A percentile compares a stretch with the other conserved stretches of the same genome.
Conservation (phyloP, 2,113 vertebrate genomes). For the Leucoraja erinaceus region DNA sequence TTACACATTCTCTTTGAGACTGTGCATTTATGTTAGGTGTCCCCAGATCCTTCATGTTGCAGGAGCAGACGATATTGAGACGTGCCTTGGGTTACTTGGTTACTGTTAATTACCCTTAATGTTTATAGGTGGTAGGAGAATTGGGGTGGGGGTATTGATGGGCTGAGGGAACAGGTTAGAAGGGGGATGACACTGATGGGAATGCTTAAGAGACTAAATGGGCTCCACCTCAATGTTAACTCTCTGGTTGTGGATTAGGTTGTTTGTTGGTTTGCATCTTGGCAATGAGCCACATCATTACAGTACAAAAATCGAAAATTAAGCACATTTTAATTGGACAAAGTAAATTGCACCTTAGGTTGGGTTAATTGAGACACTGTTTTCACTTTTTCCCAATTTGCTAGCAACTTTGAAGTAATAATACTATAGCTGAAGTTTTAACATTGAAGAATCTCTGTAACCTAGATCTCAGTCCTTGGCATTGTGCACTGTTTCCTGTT, state of each 20-base stretch:
- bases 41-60: too few species aligned
- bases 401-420: not conserved
- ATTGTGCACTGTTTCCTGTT: not conserved
- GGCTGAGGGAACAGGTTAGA: too few species aligned
- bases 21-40: too few species aligned
- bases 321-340: not conserved
- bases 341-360: not conserved
- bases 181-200: too few species aligned
- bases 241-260: not conserved
- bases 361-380: not conserved
- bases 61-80: too few species aligned
- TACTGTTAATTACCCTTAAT: too few species aligned
- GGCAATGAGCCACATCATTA: not conserved
- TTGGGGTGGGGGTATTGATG: too few species aligned
- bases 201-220: too few species aligned
- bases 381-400: not conserved
- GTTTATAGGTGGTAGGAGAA: too few species aligned
- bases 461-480: not conserved
- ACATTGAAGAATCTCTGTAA: not conserved
- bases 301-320: not conserved
- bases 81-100: too few species aligned
- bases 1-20: too few species aligned
- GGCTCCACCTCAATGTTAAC: too few species aligned
- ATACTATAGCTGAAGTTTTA: not conserved
- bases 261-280: not conserved